Evolutionary conservation across 2,888 invertebrate species (phyloP), one percentile per base, ranked within the genome.

Genomic region (Cosmia pyralina): DNA sequence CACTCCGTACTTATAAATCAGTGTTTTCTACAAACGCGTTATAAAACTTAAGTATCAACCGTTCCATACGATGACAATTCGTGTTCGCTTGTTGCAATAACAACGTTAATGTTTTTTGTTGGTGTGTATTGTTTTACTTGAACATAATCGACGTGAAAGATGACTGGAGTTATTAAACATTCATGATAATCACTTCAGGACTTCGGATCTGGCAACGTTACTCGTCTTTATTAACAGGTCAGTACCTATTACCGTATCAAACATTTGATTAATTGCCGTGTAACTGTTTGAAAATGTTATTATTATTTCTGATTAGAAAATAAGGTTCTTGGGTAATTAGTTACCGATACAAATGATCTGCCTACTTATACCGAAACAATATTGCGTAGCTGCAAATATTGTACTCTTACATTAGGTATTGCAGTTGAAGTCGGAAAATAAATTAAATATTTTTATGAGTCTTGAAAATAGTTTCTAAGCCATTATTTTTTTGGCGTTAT

Each of bases 161-260:
- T 94, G 93, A 85, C 81, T 77, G 77, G 81, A 87, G 87, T 88
- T 87, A 87, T 91, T 90, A 89, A 90, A 89, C 89, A 90, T 91
- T 91, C 89, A 90, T 91, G 91, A 92, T 89, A 90, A 28, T 83
- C 85, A 86, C 85, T 85, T 86, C 85, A 77, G 86, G 87, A 86
- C 81, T 84, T 82, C 87, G 85, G 84, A 83, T 86, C 88, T 89
- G 88, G 88, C 88, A 90, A 79, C 88, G 86, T 80, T 86, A 80
- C 83, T 83, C 79, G 86, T 72, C 83, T 88, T 88, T 87, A 90
- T 92, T 92, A 93, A 93, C 94, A 94, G 94, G 94, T 95, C 88
- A 90, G 94, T 89, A n/a, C n/a, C n/a, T n/a, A 88, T 88, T 87
- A 80, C 86, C 88, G 82, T 88, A 84, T 83, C 84, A 85, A 74